Evolutionary conservation across 2,797 vertebrate genomes (phyloP).

Genomic region (Pagetopsis macropterus): DNA sequence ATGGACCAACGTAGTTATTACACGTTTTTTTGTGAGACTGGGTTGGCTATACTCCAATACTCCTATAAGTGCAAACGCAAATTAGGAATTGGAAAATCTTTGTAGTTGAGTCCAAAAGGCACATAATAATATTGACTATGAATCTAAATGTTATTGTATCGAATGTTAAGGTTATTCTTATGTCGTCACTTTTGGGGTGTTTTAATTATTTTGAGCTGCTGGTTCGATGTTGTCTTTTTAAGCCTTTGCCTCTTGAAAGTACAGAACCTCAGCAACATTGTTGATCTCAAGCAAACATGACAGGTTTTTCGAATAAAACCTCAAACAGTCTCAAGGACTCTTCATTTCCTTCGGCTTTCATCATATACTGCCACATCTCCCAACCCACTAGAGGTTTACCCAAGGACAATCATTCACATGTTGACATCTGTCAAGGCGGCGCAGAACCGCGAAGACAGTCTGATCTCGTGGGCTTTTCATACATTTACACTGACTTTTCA

Average conservation of each 20-base stretch:
- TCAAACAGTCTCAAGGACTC: conserved; percentile 56
- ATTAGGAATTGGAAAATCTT: not conserved
- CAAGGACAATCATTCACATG: conserved; percentile 71
- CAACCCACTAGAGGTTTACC: conserved; percentile 59
- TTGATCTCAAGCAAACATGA: conserved; percentile 40
- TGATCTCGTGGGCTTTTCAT: conserved; percentile 48
- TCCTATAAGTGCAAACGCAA: not conserved
- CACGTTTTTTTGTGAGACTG: no score
- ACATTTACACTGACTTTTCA: conserved; percentile 47
- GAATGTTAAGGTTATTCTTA: not conserved
- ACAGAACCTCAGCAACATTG: conserved; percentile 9
- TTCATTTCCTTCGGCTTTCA: conserved; percentile 59
- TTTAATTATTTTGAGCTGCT: not conserved
- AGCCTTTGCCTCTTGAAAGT: not conserved
- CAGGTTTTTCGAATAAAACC: conserved; percentile 39
- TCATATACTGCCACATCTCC: conserved; percentile 54
- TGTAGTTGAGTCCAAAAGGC: not conserved
- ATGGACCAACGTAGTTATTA: no score
- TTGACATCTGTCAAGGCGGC: conserved; percentile 83
- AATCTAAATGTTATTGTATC: not conserved
- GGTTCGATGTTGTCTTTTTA: conserved; percentile 1
- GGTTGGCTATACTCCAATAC: no score
- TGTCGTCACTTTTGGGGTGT: not conserved
- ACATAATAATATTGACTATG: not conserved
- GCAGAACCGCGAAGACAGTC: conserved; percentile 54